Evolutionary conservation across 1,140 invertebrate species (phyloP), one percentile per base, ranked within the genome.

Genomic region (Trachymyrmex septentrionalis): DNA sequence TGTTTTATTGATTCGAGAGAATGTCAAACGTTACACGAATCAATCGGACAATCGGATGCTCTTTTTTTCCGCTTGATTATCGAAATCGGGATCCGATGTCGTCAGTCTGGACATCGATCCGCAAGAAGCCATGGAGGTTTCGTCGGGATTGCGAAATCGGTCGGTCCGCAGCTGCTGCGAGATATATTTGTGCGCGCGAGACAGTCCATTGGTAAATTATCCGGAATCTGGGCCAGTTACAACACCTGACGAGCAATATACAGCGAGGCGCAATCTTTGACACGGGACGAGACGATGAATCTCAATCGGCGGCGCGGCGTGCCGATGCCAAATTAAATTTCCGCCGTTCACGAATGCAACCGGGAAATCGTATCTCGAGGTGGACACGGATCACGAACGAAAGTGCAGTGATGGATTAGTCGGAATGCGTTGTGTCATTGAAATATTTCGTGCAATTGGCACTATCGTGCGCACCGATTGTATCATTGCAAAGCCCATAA

Each of bases 211-310:
- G 91, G 93, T 94, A 91, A 94, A 92, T 90, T 93, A 92, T 86
- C 72, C 82, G 93, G 92, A 92, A 94, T 94, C 91, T 93, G 93
- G 93, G 93, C 90, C 93, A 87, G 90, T 94, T 93, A 89, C 93
- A 90, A 94, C 93, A 94, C 90, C 89, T 91, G 88, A 73, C 85
- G 81, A 84, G 89, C 72, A 88, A 71, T 72, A 71, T 72, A 92
- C 81, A 80, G 64, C 12, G 66, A 73, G 48, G 67, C 57, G 86
- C 55, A 84, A 75, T 84, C 80, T 75, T 84, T 75, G 80, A 75
- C 67, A 85, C 44, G 63, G 48, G 44, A 73, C n/a, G 44, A 75
- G 61, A 57, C 24, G 64, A 86, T 59, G 63, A 61, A 38, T 78
- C 75, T 53, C 53, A 44, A 77, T 75, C 55, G 77, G 38, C 50